Percentiles rank a stretch among this genome's conserved stretches.
Evolutionary conservation across 1,140 invertebrate genomes (phyloP).

Genomic region (Pseudomyrmex dendroicus): DNA sequence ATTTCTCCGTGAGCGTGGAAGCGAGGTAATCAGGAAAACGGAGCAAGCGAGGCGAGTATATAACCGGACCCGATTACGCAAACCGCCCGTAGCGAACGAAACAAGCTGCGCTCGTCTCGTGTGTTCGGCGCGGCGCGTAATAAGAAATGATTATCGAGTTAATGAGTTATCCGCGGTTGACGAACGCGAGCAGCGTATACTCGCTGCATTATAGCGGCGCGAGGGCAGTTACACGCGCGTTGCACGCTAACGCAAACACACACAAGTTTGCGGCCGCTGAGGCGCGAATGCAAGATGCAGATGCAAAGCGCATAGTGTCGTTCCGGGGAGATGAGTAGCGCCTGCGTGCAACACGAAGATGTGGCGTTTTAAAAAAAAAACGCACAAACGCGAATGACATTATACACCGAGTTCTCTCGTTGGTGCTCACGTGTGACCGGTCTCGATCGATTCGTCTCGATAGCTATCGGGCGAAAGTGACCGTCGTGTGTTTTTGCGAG

Average conservation of each 20-base stretch:
- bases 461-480: conserved; percentile 33
- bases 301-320: neutral
- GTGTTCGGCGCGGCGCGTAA: conserved; percentile 24
- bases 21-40: neutral
- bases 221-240: neutral
- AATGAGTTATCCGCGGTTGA: conserved; percentile 62
- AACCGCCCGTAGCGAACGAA: conserved; percentile 23
- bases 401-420: neutral
- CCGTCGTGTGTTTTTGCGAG: conserved; percentile 13
- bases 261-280: neutral
- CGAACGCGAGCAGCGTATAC: conserved; percentile 19
- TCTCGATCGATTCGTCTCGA: conserved; percentile 22
- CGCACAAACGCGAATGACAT: neutral
- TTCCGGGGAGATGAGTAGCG: conserved; percentile 41
- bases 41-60: conserved; percentile 9
- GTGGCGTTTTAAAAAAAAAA: neutral
- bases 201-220: neutral
- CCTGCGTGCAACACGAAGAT: conserved; percentile 49
- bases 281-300: conserved; percentile 43
- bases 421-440: conserved; percentile 25
- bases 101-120: neutral
- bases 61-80: conserved; percentile 40
- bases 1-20: neutral
- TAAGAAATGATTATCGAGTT: conserved; percentile 59
- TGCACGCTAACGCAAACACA: neutral